Evolutionary conservation across 2,797 vertebrate species (phyloP).

Genomic region (Rhinichthys osculus): DNA sequence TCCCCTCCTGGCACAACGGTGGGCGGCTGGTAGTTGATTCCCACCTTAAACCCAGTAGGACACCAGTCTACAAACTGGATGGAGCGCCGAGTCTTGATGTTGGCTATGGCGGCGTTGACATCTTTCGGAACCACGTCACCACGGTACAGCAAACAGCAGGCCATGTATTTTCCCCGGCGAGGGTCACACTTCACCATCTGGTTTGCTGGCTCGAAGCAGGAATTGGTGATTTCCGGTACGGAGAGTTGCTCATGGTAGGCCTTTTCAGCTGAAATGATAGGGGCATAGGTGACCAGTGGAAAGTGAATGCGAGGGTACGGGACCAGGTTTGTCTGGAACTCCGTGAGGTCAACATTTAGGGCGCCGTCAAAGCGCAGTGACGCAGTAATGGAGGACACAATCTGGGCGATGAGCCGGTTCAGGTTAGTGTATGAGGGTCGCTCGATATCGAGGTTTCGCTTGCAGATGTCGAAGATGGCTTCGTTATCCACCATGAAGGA

Average conservation of each 20-base stretch:
- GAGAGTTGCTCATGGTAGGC: slow-evolving; percentile 65
- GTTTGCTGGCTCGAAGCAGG: slow-evolving; percentile 67
- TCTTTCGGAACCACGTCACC: slow-evolving; percentile 83
- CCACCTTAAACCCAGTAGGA: slow-evolving; percentile 54
- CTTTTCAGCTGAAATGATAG: slow-evolving; percentile 69
- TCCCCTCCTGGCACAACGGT: slow-evolving; percentile 76
- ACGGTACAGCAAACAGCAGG: slow-evolving; percentile 64
- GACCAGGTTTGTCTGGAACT: slow-evolving; percentile 79
- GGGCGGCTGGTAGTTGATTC: slow-evolving; percentile 74
- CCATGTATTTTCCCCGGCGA: slow-evolving; percentile 67
- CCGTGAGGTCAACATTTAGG: slow-evolving; percentile 76
- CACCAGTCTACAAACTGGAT: slow-evolving; percentile 57
- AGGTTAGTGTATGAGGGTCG: slow-evolving; percentile 77
- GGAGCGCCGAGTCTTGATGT: slow-evolving; percentile 79
- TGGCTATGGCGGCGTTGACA: slow-evolving; percentile 80
- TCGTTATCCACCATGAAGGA: slow-evolving; percentile 35
- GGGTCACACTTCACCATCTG: slow-evolving; percentile 71
- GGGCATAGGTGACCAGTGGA: slow-evolving; percentile 75
- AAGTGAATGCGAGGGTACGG: slow-evolving; percentile 79
- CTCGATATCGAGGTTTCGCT: slow-evolving; percentile 70
- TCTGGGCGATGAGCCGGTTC: slow-evolving; percentile 74
- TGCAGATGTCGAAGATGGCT: slow-evolving; percentile 36
- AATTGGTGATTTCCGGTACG: slow-evolving; percentile 65
- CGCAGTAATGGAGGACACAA: slow-evolving; percentile 79
- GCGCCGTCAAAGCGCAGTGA: slow-evolving; percentile 78